Evolutionary conservation across 2,888 invertebrate genomes (phyloP), one percentile per base, ranked within the genome.

Genomic region (Listrodromus nycthemerus): DNA sequence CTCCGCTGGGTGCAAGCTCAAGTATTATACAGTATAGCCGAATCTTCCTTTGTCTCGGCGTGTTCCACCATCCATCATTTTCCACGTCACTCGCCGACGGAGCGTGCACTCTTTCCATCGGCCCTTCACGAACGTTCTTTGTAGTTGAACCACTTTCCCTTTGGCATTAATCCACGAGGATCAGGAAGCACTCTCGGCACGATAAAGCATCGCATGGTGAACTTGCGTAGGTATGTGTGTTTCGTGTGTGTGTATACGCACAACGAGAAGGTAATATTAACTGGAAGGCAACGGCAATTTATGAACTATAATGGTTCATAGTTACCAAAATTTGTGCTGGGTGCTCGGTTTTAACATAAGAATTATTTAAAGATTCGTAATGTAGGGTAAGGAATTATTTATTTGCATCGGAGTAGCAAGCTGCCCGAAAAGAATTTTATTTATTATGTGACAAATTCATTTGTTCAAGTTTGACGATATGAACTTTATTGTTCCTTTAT

Each of bases 21-120:
- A 27, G 27, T 48, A 16, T 41, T 37, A 19, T 24, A 66, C 13
- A 19, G 41, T 33, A 24, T 67, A 16, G 67, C 52, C 50, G 33
- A 61, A 33, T 27, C 58, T 33, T 61, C 27, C 61, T 33, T 33
- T 50, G 55, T 19, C 37, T 70, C 55, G 50, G 10, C 19, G 30
- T 71, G 30, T 71, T 45, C 58, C 41, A 16, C 33, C 58, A 58
- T 58, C 71, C 37, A 71, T 71, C 71, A 71, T 71, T 58, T 71
- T 71, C 21, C 71, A 58, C 58, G 71, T 41, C 71, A 58, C 71
- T 58, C 58, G 58, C 58, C 58, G 33, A 41, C n/a, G 24, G 33
- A 21, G 24, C 45, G 33, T 52, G 52, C 30, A 33, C 70, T 70
- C 70, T 52, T 70, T 70, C 50, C 52, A 70, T 13, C n/a, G 21